These are phyloP conservation scores for Molanna angustata DNA, from an alignment of 2,888 invertebrate genomes.

Conservation along the genomic window DNA sequence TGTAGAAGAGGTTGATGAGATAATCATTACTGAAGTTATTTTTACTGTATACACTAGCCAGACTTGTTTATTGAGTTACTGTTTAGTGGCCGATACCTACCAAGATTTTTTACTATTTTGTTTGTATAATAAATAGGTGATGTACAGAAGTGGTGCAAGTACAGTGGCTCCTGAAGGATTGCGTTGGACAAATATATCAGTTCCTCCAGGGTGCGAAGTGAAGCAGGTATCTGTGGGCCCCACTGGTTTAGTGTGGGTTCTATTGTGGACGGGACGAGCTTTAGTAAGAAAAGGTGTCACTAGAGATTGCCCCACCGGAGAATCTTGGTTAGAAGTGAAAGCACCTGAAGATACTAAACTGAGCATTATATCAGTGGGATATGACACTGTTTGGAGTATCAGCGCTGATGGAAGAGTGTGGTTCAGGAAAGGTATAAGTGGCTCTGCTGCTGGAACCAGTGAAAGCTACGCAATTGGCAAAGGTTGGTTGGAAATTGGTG, in stretches of 20 bases:
- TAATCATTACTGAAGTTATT: too few species aligned
- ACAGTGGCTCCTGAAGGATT: conserved; percentile 83
- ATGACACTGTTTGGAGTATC: conserved; percentile 75
- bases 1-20: too few species aligned
- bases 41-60: too few species aligned
- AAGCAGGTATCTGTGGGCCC: conserved; percentile 83
- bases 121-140: too few species aligned
- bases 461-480: conserved; percentile 76
- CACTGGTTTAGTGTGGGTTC: conserved; percentile 84
- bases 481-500: conserved; percentile 89
- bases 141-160: conserved; percentile 81
- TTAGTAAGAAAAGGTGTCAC: conserved; percentile 82
- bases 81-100: too few species aligned
- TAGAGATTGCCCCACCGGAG: conserved; percentile 69
- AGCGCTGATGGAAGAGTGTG: conserved; percentile 82
- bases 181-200: conserved; percentile 77
- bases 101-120: too few species aligned
- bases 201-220: conserved; percentile 77
- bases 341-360: conserved; percentile 69
- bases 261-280: conserved; percentile 79
- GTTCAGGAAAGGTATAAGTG: conserved; percentile 76
- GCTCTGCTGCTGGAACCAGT: conserved; percentile 66
- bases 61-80: too few species aligned
- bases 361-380: conserved; percentile 77
- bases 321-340: conserved; percentile 77